Evolutionary conservation across 2,113 vertebrate species (phyloP).

Genomic region (Melanerpes aurifrons): DNA sequence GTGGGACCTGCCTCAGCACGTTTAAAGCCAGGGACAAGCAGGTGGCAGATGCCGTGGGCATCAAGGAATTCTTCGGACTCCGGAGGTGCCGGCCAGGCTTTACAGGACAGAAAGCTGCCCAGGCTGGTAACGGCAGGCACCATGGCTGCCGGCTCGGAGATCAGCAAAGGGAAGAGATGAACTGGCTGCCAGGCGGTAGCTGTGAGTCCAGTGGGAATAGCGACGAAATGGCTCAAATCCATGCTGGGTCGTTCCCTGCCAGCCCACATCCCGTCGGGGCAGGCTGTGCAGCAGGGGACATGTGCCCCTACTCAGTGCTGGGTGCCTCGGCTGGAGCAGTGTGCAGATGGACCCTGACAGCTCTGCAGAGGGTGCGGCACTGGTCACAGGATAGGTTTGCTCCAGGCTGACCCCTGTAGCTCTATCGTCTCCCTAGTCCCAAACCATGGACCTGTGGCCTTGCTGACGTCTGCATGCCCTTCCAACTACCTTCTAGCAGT

Average conservation of each 20-base stretch:
- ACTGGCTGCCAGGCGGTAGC: background rate
- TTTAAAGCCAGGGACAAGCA: fast-evolving
- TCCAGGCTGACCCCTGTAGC: background rate
- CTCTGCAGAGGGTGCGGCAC: fast-evolving
- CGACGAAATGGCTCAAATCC: background rate
- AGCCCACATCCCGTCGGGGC: fast-evolving
- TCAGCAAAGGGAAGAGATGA: background rate
- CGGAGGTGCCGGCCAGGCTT: background rate
- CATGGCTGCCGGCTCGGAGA: background rate
- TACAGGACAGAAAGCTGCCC: background rate
- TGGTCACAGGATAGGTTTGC: background rate
- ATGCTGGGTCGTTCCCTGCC: background rate
- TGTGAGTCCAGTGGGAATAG: background rate
- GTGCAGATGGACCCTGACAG: fast-evolving
- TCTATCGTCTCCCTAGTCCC: fast-evolving
- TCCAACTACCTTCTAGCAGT: background rate
- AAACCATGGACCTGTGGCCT: fast-evolving
- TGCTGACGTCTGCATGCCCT: background rate
- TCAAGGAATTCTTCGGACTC: fast-evolving
- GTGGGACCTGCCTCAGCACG: background rate
- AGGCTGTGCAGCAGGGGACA: fast-evolving
- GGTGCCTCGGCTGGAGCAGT: fast-evolving
- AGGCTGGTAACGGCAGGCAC: fast-evolving
- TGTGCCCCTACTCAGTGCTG: background rate
- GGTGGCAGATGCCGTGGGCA: fast-evolving